phyloP scores from a whole-genome alignment of 1,140 invertebrate genomes.

The Trichonephila inaurata region DNA sequence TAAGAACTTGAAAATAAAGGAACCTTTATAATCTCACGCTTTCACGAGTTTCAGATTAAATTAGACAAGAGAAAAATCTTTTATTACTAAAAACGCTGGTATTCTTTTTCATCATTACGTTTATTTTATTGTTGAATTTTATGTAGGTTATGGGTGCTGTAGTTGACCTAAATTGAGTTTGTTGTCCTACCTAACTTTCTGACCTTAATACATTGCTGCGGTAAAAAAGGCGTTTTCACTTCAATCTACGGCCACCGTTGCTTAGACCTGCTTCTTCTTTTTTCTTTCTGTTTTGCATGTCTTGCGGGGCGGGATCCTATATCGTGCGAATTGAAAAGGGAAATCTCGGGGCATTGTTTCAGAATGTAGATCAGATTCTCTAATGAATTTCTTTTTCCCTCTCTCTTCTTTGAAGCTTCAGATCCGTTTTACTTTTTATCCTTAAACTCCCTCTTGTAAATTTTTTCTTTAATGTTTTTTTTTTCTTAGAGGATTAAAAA shows the following conservation, averaged over 20 bases:
- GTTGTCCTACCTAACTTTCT: conserved; percentile 72
- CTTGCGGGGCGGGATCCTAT: background rate
- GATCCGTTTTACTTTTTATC: too few species aligned
- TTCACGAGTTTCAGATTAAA: conserved; percentile 9
- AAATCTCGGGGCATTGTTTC: conserved; percentile 54
- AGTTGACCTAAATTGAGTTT: conserved; percentile 69
- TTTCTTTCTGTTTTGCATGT: conserved; percentile 46
- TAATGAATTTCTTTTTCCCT: background rate
- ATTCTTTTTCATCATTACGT: conserved; percentile 42
- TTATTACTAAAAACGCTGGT: conserved; percentile 8
- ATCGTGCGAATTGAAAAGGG: background rate
- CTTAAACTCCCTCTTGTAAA: background rate
- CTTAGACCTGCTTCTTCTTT: conserved; percentile 53
- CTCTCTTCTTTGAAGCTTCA: background rate
- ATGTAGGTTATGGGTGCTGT: conserved; percentile 75
- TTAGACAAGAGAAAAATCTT: background rate
- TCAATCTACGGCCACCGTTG: background rate
- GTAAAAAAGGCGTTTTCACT: conserved; percentile 66
- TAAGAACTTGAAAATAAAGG: background rate
- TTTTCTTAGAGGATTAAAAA: too few species aligned
- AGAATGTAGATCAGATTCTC: conserved; percentile 64
- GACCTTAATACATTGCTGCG: conserved; percentile 67
- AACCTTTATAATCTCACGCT: background rate
- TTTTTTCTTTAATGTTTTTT: background rate
- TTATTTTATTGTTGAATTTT: conserved; percentile 65